Evolutionary conservation across 2,888 invertebrate genomes (phyloP), one percentile per base, ranked within the genome.

Genomic region (Hybos culiciformis): DNA sequence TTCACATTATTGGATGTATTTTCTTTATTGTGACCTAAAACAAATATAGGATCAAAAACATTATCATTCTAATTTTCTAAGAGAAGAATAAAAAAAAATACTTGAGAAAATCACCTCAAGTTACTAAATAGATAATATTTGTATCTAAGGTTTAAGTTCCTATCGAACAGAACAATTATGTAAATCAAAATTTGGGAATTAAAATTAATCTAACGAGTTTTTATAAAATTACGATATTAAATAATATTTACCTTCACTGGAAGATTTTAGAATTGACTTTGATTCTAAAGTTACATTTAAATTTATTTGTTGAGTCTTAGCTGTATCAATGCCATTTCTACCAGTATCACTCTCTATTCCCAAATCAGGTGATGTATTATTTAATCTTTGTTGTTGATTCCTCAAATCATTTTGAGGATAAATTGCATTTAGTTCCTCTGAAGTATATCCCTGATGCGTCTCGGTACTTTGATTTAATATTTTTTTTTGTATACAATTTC

Each of bases 291-390:
- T 48, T 46, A 5, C 44, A 34, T 17, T 21, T 12, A 24, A 40
- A 15, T 46, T 42, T 8, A 44, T 46, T 17, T 33, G 15, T 19
- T 49, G 41, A 38, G 39, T 48, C 47, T 33, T 14, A 15, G 64
- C 61, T 32, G 63, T 64, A 3, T 58, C 58, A 47, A 68, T 82
- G 72, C 53, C 80, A 57, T 60, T 78, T 73, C 47, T 79, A 73
- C 52, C 75, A 31, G 73, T 74, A 59, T 88, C 88, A 55, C 87
- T 88, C 59, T 88, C 88, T 49, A 90, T 88, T n/a, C 88, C 88
- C 55, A 87, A 74, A 66, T 90, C 90, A 0, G 90, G 88, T 0
- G 88, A 88, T 2, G 80, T 70, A 52, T 70, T 74, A 11, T 68
- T 67, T 8, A 67, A 34, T 5, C 62, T 56, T 12, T 56, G 55